Conservation (phyloP, 2,797 vertebrate genomes). For the Myotis vivesi region DNA sequence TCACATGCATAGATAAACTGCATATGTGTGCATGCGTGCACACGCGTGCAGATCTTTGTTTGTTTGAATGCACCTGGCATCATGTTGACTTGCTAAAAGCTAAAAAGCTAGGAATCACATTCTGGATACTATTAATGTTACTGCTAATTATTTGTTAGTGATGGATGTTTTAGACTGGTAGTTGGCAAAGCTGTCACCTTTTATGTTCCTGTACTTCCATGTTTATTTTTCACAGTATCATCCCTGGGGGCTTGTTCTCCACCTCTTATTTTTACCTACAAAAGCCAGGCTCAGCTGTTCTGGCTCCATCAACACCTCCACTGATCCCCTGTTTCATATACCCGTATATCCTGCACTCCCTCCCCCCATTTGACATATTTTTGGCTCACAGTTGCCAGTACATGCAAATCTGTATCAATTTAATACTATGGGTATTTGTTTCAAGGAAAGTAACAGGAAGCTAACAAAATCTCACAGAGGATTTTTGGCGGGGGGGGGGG, state of each 20-base stretch:
- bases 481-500: neutral
- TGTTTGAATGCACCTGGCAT: neutral
- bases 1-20: neutral
- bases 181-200: neutral
- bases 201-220: neutral
- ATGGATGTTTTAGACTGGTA: neutral
- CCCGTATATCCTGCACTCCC: accelerated
- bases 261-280: neutral
- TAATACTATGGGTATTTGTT: neutral
- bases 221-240: neutral
- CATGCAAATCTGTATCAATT: neutral
- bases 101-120: neutral
- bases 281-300: neutral
- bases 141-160: neutral
- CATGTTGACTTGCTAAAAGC: neutral
- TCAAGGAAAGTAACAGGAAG: conserved; percentile 8
- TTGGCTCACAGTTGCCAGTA: neutral
- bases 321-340: neutral
- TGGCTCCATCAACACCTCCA: neutral
- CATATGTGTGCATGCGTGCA: neutral
- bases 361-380: neutral
- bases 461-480: neutral
- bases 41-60: neutral
- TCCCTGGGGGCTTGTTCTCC: neutral
- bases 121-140: neutral